Base-by-base conservation (phyloP, 2,797 vertebrate genomes). In the Acanthornis magna region DNA sequence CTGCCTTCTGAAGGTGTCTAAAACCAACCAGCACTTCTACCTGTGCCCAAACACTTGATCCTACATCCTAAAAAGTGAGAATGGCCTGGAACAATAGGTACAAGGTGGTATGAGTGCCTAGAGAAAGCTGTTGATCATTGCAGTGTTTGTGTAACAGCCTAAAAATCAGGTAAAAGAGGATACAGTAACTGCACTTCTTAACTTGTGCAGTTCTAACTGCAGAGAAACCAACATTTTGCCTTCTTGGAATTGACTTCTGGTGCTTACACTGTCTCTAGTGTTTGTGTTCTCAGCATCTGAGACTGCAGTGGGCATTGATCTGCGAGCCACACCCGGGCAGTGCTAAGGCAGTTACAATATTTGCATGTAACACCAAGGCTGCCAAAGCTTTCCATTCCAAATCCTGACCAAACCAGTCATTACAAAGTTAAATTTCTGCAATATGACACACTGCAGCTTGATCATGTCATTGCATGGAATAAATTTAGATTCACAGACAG, bases 301-400 rank as follows among this genome's bases (percentile, higher is more conserved):
- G 42, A 15, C 21, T 42, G 48, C 83, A 34, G 48, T 12, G 21
- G 34, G 10, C 26, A 27, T 55, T 48, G 16, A 70, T 22, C 26
- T 18, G 16, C 21, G 50, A 71, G 40, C 74, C 34, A 21, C 0
- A 0, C 34, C 40, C 0, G 0, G 20, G 20, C 42, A 10, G 5
- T 16, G 21, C 26, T 19, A 16, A 42, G 0, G 50, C 57, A 30
- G 9, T 40, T n/a, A 5, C 48, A 42, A 5, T 40, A 18, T 34
- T 26, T 47, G 20, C 30, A 30, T 40, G 13, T 34, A 19, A 48
- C 42, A 42, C 21, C 50, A 26, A 55, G 16, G 11, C 48, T 61
- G 55, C 55, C 25, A 62, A 26, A 48, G 13, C 30, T 70, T 47
- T 26, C 65, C 73, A 12, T 55, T 55, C 42, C 57, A 62, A 70